Conservation (phyloP, 2,888 invertebrate genomes). For the Campopleginae sp. region DNA sequence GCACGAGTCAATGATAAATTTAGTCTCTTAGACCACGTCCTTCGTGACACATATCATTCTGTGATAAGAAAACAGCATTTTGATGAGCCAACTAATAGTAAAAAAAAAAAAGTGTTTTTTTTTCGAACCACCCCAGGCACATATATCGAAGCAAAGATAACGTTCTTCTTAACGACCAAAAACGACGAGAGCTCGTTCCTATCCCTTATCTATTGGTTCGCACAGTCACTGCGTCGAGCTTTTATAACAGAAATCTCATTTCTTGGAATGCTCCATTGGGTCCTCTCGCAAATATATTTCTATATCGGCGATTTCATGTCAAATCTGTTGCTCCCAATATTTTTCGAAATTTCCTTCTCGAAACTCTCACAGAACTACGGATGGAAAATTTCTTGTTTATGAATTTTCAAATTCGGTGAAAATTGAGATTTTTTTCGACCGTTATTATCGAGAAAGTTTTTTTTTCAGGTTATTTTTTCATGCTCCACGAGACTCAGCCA, state of each 20-base stretch:
- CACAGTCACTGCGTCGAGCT: slow-evolving; percentile 3
- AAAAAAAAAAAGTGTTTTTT: not conserved
- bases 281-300: not conserved
- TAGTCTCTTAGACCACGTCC: not conserved
- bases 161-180: slow-evolving; percentile 33
- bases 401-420: not conserved
- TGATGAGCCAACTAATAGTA: slow-evolving; percentile 1
- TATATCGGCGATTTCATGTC: not conserved
- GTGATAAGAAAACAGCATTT: not conserved
- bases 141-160: slow-evolving; percentile 11
- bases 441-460: not conserved
- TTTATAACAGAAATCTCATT: slow-evolving; percentile 61
- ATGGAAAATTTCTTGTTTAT: not conserved
- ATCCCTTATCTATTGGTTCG: slow-evolving; percentile 34
- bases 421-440: not conserved
- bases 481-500: not conserved
- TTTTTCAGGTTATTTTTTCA: no score
- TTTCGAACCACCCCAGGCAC: slow-evolving; percentile 2
- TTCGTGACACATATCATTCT: slow-evolving; percentile 4
- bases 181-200: slow-evolving; percentile 13
- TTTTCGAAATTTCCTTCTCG: no score
- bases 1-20: not conserved
- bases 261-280: slow-evolving; percentile 24
- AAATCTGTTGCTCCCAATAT: not conserved
- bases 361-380: not conserved